Base-by-base conservation (phyloP, 1,140 invertebrate species). In the Atta texana region DNA sequence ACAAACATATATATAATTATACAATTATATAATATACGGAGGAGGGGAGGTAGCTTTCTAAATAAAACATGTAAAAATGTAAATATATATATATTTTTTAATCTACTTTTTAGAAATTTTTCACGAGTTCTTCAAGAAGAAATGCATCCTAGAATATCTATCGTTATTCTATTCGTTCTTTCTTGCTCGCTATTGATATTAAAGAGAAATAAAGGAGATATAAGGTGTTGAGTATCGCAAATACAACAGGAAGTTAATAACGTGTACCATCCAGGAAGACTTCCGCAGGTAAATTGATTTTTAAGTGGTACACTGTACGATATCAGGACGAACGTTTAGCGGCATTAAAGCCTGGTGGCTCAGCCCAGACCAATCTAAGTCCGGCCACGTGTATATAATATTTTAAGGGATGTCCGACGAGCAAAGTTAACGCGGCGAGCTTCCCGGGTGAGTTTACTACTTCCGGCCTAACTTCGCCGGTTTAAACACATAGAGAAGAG, bases 401-500 rank as follows among this genome's bases (percentile, higher is more conserved):
- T 80, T 86, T 86, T 80, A 78, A 80, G 63, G 85, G 76, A 77
- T 75, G 80, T 63, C 80, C 80, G 55, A 74, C 57, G 69, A 84
- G 55, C 80, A 18, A 75, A 84, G 80, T 84, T 84, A 84, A 84
- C 69, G 71, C 24, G 69, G 55, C 69, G 55, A 57, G 69, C 69
- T 84, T 61, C 55, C 55, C 16, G 55, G 28, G 66, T 44, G 78
- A 87, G 85, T 87, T 87, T 87, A 87, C 85, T 69, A 69, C 76
- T 87, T 87, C 85, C 85, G 85, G 78, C 53, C 85, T 61, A 87
- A 87, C 85, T 87, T 86, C 28, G 68, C 86, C 59, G 76, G 64
- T 31, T 69, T 72, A 78, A 78, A 71, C 75, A 61, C 63, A 66
- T 39, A 61, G 24, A 24, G 24, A 24, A 24, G 24, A 24, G 24